These are phyloP conservation scores for Haliclystus octoradiatus DNA, from an alignment of 30 jellyfish, hydroid and myxozoan genomes.

Conservation along the genomic window DNA sequence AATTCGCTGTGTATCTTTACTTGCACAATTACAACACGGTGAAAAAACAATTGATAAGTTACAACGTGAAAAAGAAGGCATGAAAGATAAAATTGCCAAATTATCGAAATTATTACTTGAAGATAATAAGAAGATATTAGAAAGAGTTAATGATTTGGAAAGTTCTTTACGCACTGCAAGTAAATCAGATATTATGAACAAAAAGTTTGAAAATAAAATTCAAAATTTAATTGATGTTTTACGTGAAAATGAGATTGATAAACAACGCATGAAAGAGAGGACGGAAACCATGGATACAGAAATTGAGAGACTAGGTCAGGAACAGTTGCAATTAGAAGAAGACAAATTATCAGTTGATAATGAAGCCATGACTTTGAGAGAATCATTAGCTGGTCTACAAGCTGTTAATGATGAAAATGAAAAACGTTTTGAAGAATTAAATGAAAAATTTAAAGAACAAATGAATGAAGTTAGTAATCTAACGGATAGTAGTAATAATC, in stretches of 20 bases:
- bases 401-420: constrained; percentile 77
- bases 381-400: constrained; percentile 39
- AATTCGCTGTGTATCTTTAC: constrained; percentile 70
- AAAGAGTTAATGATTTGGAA: constrained; percentile 1
- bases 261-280: neutral
- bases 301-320: neutral
- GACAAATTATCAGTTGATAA: constrained; percentile 48
- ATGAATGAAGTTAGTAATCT: constrained; percentile 33
- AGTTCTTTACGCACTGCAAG: neutral
- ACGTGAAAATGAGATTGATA: neutral
- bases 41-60: constrained; percentile 84
- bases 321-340: constrained; percentile 46
- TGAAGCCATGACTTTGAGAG: constrained; percentile 73
- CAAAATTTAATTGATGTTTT: neutral
- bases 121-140: constrained; percentile 14
- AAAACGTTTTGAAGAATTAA: constrained; percentile 46
- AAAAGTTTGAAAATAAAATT: too few relatives aligned
- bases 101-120: constrained; percentile 24
- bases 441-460: constrained; percentile 48
- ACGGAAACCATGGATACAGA: neutral
- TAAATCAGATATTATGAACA: neutral
- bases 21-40: constrained; percentile 91
- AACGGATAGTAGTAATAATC: neutral
- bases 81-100: constrained; percentile 48
- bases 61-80: constrained; percentile 71